phyloP scores from a whole-genome alignment of 2,113 vertebrate genomes.

The Telmatochromis sp. region DNA sequence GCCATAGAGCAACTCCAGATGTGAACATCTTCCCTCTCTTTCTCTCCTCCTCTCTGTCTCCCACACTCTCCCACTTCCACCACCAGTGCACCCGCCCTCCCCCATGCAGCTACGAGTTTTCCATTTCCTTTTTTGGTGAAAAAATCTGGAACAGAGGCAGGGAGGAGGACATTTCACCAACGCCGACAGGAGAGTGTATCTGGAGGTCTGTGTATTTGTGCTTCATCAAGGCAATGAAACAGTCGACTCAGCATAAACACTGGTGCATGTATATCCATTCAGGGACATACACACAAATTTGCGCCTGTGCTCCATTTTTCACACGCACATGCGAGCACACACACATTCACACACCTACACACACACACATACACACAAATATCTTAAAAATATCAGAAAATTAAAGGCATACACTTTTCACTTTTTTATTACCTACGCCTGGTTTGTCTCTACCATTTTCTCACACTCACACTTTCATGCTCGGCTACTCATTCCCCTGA shows the following conservation, averaged over 20 bases:
- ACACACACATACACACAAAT: neutral
- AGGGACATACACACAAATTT: neutral
- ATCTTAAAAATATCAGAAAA: neutral
- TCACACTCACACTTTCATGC: neutral
- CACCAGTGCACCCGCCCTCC: conserved; percentile 40
- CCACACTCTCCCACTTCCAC: conserved; percentile 51
- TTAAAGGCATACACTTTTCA: neutral
- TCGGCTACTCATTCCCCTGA: neutral
- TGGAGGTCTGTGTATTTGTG: conserved; percentile 54
- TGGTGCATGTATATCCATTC: neutral
- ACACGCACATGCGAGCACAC: neutral
- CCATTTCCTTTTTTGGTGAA: conserved; percentile 99
- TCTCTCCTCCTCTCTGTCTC: conserved; percentile 37
- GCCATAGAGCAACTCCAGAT: conserved; percentile 93
- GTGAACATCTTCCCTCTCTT: conserved; percentile 69
- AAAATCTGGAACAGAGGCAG: conserved; percentile 77
- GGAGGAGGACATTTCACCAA: conserved; percentile 62
- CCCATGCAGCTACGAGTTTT: conserved; percentile 72
- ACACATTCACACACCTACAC: neutral
- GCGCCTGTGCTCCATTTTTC: neutral
- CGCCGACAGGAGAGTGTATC: conserved; percentile 54
- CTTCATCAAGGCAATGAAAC: conserved; percentile 58
- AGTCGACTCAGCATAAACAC: conserved; percentile 61
- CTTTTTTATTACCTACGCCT: neutral
- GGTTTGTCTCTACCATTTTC: conserved; percentile 11